These are phyloP conservation scores for Diploptera punctata DNA, from an alignment of 2,888 invertebrate species.

Conservation along the genomic window DNA sequence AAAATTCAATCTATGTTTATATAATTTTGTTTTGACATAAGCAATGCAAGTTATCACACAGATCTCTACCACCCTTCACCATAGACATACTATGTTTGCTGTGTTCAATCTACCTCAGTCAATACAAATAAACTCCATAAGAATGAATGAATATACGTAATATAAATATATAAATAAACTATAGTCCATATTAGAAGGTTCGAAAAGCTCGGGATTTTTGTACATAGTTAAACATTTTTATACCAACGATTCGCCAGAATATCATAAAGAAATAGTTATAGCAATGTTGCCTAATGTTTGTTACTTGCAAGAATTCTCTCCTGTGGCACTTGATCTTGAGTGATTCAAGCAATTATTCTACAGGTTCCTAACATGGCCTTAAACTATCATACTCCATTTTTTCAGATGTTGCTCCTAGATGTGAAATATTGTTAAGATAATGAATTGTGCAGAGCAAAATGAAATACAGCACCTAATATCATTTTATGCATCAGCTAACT, in stretches of 20 bases:
- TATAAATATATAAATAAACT: constrained; percentile 28
- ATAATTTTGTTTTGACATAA: background rate
- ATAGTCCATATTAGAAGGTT: constrained; percentile 16
- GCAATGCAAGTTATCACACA: constrained; percentile 21
- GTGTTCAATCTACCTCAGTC: constrained; percentile 28
- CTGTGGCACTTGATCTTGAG: constrained; percentile 30
- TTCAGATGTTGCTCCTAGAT: constrained; percentile 33
- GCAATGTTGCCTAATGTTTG: constrained; percentile 40
- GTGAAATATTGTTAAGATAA: constrained; percentile 31
- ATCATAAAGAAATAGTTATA: constrained; percentile 31
- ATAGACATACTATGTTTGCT: constrained; percentile 18
- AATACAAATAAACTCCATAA: constrained; percentile 17
- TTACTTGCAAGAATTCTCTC: constrained; percentile 31
- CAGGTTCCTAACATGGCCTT: constrained; percentile 39
- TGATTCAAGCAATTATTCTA: constrained; percentile 22
- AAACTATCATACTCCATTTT: constrained; percentile 30
- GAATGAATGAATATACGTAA: constrained; percentile 36
- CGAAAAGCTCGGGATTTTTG: constrained; percentile 33
- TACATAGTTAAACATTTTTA: constrained; percentile 40
- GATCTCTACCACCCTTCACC: constrained; percentile 16
- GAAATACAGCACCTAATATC: constrained; percentile 4
- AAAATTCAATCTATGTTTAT: too few species aligned
- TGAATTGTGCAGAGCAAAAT: constrained; percentile 18
- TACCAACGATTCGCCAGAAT: constrained; percentile 32
- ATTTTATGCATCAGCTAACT: too few species aligned